A percentile compares a stretch with the other conserved stretches of the same genome.
phyloP scores from a whole-genome alignment of 1,140 invertebrate genomes.

The Propsilocerus akamusi region DNA sequence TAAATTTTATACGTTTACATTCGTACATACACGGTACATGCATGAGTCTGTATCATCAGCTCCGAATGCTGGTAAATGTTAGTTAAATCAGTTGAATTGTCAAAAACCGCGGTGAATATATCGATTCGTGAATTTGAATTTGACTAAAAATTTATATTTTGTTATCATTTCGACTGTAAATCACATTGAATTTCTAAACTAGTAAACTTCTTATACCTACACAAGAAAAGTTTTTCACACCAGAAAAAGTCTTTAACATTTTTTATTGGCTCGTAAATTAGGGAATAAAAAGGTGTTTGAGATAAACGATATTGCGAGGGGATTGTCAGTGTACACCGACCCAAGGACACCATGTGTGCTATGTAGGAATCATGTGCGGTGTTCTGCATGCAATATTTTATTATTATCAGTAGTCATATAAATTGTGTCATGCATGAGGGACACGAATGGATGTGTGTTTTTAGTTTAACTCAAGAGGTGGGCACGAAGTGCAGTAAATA shows the following conservation, averaged over 20 bases:
- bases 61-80: too few species aligned
- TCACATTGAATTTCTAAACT: constrained; percentile 3
- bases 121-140: too few species aligned
- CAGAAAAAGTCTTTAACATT: neutral
- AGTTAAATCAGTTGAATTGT: too few species aligned
- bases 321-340: too few species aligned
- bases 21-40: too few species aligned
- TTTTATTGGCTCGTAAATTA: constrained; percentile 4
- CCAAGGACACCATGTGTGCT: neutral
- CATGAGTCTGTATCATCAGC: too few species aligned
- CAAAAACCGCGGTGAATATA: too few species aligned
- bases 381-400: neutral
- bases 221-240: too few species aligned
- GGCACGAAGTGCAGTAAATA: constrained; percentile 1
- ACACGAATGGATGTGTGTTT: neutral
- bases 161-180: too few species aligned
- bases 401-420: neutral
- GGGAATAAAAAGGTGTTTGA: constrained; percentile 1
- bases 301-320: neutral
- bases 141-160: too few species aligned
- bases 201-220: too few species aligned
- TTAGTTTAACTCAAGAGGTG: neutral
- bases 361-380: neutral
- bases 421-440: neutral
- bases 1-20: too few species aligned